Evolutionary conservation across 35 echinoderm and acorn worm species (phyloP).

Genomic region (Nesometra sesokonis): DNA sequence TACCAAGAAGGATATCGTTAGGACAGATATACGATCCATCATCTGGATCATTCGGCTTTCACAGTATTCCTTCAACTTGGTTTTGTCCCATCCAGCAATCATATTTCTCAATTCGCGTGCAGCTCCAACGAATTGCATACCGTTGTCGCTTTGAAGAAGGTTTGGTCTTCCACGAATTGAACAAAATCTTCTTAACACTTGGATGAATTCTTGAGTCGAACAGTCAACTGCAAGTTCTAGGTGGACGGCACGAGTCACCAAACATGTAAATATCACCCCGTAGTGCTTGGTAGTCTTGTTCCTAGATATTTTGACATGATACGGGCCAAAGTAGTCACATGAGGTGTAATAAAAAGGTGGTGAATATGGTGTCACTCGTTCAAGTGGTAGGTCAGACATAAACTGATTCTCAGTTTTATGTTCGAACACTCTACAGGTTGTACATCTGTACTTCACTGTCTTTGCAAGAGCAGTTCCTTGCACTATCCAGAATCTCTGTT

Average conservation of each 20-base stretch:
- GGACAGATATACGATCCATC: constrained; percentile 33
- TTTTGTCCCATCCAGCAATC: not conserved
- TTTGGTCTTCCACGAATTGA: constrained; percentile 17
- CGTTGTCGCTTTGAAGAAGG: constrained; percentile 10
- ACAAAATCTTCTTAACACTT: constrained; percentile 41
- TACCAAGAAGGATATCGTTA: constrained; percentile 35
- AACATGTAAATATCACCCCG: constrained; percentile 49
- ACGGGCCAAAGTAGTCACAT: constrained; percentile 45
- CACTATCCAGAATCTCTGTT: constrained; percentile 27
- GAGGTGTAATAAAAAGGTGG: constrained; percentile 37
- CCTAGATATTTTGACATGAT: constrained; percentile 18
- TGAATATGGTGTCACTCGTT: constrained; percentile 14
- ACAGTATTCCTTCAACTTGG: not conserved
- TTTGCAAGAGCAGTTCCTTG: constrained; percentile 21
- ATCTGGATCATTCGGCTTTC: constrained; percentile 38
- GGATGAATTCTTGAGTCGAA: constrained; percentile 53
- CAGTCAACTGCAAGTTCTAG: constrained; percentile 40
- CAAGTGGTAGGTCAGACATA: constrained; percentile 37
- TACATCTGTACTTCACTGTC: constrained; percentile 32
- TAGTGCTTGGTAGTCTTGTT: constrained; percentile 43
- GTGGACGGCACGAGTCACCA: constrained; percentile 35
- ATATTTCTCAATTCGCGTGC: not conserved
- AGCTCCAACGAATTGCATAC: not conserved
- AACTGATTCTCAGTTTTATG: constrained; percentile 32
- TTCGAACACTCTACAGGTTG: constrained; percentile 11